These are phyloP conservation scores for Pyrochroa serraticornis DNA, from an alignment of 2,888 invertebrate species.

Conservation along the genomic window DNA sequence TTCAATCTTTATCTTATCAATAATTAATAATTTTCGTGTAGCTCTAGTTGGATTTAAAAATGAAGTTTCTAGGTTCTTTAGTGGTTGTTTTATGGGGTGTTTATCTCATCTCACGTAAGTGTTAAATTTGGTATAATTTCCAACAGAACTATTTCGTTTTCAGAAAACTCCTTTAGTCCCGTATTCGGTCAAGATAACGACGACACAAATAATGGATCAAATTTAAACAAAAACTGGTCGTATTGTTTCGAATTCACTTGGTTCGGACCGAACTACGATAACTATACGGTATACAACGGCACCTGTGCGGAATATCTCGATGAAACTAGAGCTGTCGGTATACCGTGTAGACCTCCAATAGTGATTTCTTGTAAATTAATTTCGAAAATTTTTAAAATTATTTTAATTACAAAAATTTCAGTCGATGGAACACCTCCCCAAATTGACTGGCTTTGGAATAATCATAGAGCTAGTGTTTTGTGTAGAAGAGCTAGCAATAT, in stretches of 20 bases:
- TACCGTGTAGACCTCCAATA: conserved; percentile 69
- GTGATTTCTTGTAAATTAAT: conserved; percentile 66
- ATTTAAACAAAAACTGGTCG: conserved; percentile 35
- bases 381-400: neutral
- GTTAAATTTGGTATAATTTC: neutral
- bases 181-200: neutral
- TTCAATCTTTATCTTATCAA: conserved; percentile 2
- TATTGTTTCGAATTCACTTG: conserved; percentile 73
- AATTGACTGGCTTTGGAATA: conserved; percentile 65
- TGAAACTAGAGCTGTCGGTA: conserved; percentile 45
- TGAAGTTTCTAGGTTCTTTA: neutral
- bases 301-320: conserved; percentile 50
- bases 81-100: neutral
- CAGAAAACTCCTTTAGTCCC: no score
- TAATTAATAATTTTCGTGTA: neutral
- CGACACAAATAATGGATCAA: conserved; percentile 1
- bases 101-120: neutral
- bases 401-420: conserved; percentile 46
- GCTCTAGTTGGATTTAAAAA: neutral
- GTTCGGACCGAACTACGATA: conserved; percentile 69
- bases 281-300: conserved; percentile 61
- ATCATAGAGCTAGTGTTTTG: conserved; percentile 61
- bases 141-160: neutral
- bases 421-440: conserved; percentile 70
- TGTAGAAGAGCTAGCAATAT: conserved; percentile 66